Percentiles rank a stretch among this genome's conserved stretches.
Evolutionary conservation across 2,888 invertebrate species (phyloP).

Genomic region (Catotricha subobsoleta): DNA sequence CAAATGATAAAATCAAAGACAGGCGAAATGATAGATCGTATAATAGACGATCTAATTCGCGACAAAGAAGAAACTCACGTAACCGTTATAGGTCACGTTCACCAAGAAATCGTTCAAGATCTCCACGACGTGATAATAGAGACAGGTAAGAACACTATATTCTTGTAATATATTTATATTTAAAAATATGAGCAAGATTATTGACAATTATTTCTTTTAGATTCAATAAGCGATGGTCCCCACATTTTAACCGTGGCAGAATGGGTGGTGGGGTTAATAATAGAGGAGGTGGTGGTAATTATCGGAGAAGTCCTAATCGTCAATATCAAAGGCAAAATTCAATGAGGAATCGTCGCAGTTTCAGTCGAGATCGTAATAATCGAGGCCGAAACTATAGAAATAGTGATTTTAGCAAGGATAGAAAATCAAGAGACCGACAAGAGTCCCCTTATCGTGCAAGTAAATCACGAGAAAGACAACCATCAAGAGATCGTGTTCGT

Average conservation of each 20-base stretch:
- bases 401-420: constrained; percentile 19
- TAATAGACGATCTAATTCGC: constrained; percentile 9
- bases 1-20: constrained; percentile 19
- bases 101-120: constrained; percentile 22
- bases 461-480: constrained; percentile 9
- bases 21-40: constrained; percentile 14
- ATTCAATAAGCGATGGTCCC: constrained; percentile 14
- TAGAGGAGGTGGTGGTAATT: background rate
- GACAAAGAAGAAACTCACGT: constrained; percentile 1
- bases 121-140: constrained; percentile 23
- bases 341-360: constrained; percentile 7
- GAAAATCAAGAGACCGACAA: constrained; percentile 15
- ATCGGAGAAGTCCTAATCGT: constrained; percentile 3
- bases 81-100: constrained; percentile 18
- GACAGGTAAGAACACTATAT: constrained; percentile 12
- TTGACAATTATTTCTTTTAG: background rate
- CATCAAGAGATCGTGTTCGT: constrained; percentile 16
- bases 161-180: background rate
- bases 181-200: too few species aligned
- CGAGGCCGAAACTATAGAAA: constrained; percentile 31
- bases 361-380: constrained; percentile 22
- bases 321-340: background rate
- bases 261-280: constrained; percentile 7
- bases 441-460: constrained; percentile 7
- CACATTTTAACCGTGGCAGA: constrained; percentile 16